Evolutionary conservation across 1,140 invertebrate species (phyloP).

Genomic region (Drosophila busckii): DNA sequence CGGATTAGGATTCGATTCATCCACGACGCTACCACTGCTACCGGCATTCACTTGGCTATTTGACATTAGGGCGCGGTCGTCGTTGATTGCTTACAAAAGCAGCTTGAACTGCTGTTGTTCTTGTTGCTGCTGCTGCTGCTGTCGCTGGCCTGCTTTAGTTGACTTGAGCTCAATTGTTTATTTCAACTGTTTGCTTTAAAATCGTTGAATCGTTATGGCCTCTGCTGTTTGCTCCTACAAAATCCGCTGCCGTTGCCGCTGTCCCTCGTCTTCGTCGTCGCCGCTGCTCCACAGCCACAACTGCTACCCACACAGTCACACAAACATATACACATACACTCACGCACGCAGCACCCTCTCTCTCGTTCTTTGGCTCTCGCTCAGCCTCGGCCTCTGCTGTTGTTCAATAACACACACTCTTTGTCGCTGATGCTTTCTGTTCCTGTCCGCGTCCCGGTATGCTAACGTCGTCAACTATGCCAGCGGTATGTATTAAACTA

Average conservation of each 20-base stretch:
- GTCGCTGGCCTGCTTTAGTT: constrained; percentile 15
- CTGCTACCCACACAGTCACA: constrained; percentile 53
- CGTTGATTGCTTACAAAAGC: constrained; percentile 33
- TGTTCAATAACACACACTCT: constrained; percentile 58
- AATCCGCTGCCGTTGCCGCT: constrained; percentile 33
- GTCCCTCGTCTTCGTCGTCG: constrained; percentile 3
- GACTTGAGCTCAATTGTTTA: constrained; percentile 38
- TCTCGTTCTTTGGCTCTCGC: constrained; percentile 9
- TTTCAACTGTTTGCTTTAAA: constrained; percentile 27
- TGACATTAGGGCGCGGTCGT: constrained; percentile 76
- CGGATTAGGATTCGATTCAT: constrained; percentile 46
- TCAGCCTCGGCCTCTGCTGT: constrained; percentile 42
- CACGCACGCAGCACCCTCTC: constrained; percentile 37
- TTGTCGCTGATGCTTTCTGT: constrained; percentile 24
- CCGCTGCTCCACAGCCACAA: constrained; percentile 36
- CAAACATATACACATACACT: constrained; percentile 41
- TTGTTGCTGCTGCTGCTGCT: constrained; percentile 29
- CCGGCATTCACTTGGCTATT: constrained; percentile 74
- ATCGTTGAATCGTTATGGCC: constrained; percentile 19
- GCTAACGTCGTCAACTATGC: constrained; percentile 11
- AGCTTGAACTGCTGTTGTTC: constrained; percentile 42
- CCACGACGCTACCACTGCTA: constrained; percentile 63
- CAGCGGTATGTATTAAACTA: constrained; percentile 15
- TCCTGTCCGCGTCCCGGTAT: constrained; percentile 5
- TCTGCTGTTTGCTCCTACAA: constrained; percentile 41